Evolutionary conservation across 2,888 invertebrate genomes (phyloP).

Genomic region (Doris montereyensis): DNA sequence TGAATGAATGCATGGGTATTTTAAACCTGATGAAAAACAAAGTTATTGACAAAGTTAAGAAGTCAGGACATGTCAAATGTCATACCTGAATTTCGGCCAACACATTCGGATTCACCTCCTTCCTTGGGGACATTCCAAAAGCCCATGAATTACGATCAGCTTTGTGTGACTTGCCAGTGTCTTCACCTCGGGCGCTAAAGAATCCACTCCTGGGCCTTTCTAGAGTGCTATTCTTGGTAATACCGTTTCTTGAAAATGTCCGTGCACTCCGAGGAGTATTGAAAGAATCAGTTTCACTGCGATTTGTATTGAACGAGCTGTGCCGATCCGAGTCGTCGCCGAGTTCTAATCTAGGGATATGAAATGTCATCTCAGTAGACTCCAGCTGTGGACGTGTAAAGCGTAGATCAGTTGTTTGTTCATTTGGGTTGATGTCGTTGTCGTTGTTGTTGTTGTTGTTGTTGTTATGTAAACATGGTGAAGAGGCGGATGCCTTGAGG

Average conservation of each 20-base stretch:
- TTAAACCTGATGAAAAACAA: too few species aligned
- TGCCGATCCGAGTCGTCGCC: not conserved
- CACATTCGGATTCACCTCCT: conserved; percentile 58
- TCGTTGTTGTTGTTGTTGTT: not conserved
- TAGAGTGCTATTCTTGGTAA: too few species aligned
- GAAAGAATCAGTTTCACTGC: not conserved
- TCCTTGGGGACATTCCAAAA: conserved; percentile 46
- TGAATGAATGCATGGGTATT: too few species aligned
- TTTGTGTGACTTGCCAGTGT: not conserved
- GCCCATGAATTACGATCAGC: conserved; percentile 1
- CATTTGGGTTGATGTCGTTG: not conserved
- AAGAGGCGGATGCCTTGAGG: conserved; percentile 3
- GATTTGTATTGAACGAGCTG: not conserved
- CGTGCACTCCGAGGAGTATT: not conserved
- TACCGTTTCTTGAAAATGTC: too few species aligned
- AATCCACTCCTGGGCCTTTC: not conserved
- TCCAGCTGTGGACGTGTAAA: not conserved
- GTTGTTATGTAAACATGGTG: not conserved
- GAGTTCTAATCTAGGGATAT: not conserved
- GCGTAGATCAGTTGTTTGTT: not conserved
- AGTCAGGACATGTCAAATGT: too few species aligned
- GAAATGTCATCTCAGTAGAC: not conserved
- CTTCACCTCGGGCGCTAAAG: not conserved
- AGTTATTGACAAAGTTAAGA: too few species aligned
- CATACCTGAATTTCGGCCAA: conserved; percentile 65